Evolutionary conservation across 2,888 invertebrate species (phyloP).

Genomic region (Craniophora ligustri): DNA sequence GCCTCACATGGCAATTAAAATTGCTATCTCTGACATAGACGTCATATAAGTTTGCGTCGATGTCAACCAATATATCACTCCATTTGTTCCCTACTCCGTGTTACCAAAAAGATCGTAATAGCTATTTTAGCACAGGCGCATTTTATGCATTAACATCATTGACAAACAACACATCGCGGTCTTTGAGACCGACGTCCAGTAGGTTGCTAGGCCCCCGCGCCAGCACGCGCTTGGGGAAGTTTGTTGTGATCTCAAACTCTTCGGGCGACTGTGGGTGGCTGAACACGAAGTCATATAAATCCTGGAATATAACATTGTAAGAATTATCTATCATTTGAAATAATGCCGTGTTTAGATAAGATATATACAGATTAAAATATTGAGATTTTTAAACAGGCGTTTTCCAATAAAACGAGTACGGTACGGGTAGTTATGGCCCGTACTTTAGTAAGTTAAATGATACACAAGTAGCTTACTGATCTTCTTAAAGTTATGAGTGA

Average conservation of each 20-base stretch:
- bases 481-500: too few species aligned
- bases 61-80: background rate
- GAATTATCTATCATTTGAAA: background rate
- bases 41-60: background rate
- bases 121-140: conserved; percentile 25
- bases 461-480: too few species aligned
- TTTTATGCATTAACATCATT: conserved; percentile 96
- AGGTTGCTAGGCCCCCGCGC: conserved; percentile 90
- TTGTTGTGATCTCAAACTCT: conserved; percentile 98
- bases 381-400: too few species aligned
- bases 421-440: too few species aligned
- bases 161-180: conserved; percentile 97
- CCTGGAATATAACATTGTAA: conserved; percentile 88
- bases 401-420: too few species aligned
- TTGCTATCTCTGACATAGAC: background rate
- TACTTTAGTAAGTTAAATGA: too few species aligned
- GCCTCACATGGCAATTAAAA: background rate
- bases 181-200: conserved; percentile 94
- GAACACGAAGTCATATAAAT: conserved; percentile 98
- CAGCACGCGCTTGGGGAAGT: conserved; percentile 96
- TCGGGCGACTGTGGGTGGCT: conserved; percentile 97
- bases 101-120: conserved; percentile 14
- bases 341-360: too few species aligned
- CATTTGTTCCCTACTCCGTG: conserved; percentile 20
- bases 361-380: too few species aligned